A percentile compares a stretch with the other conserved stretches of the same genome.
Conservation (phyloP, 1,140 invertebrate species). For the Ceratosolen solmsi region DNA sequence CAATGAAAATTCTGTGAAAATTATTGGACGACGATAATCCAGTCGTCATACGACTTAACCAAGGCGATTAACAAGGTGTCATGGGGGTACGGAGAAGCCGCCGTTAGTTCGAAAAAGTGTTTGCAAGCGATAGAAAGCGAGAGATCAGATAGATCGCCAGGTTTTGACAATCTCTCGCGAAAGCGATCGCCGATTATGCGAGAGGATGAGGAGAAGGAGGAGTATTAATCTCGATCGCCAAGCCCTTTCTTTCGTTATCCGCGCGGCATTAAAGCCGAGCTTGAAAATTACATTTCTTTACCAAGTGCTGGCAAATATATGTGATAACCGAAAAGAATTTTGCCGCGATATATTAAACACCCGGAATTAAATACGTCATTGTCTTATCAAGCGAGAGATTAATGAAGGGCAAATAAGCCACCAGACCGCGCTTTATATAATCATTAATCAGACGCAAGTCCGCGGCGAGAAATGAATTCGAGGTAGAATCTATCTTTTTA, state of each 20-base stretch:
- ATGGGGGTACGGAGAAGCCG: too few relatives aligned
- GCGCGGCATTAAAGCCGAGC: not conserved
- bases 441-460: not conserved
- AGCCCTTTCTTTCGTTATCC: not conserved
- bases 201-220: too few relatives aligned
- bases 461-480: not conserved
- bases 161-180: too few relatives aligned
- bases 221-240: not conserved
- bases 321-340: not conserved
- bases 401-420: not conserved
- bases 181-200: not conserved
- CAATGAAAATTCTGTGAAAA: too few relatives aligned
- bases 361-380: not conserved
- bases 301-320: not conserved
- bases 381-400: not conserved
- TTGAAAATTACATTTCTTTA: conserved; percentile 5
- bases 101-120: too few relatives aligned
- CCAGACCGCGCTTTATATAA: not conserved
- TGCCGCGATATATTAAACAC: not conserved
- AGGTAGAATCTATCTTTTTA: not conserved
- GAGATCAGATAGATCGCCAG: too few relatives aligned
- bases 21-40: too few relatives aligned
- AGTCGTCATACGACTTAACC: too few relatives aligned
- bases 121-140: too few relatives aligned
- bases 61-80: too few relatives aligned